Percentiles rank a stretch among this genome's conserved stretches.
phyloP scores from a whole-genome alignment of 2,888 invertebrate species.

The Amaurobius ferox region DNA sequence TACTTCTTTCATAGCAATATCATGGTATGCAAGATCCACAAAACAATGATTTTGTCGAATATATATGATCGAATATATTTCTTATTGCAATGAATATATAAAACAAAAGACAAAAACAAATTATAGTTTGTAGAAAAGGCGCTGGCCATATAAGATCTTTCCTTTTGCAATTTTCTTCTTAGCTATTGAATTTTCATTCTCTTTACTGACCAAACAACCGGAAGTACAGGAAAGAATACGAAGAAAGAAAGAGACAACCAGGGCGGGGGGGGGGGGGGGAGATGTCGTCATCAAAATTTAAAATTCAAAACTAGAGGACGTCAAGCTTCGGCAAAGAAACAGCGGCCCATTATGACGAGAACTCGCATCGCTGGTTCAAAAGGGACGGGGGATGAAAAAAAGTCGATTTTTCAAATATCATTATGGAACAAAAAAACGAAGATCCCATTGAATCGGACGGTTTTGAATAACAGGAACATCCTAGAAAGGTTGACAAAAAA shows the following conservation, averaged over 20 bases:
- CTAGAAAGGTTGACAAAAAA: conserved; percentile 7
- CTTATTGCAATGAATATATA: too few species aligned
- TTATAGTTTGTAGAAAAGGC: too few species aligned
- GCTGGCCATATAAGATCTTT: too few species aligned
- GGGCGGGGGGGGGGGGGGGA: neutral
- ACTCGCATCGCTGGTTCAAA: conserved; percentile 5
- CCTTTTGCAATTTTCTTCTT: too few species aligned
- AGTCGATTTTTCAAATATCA: conserved; percentile 28
- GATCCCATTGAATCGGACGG: conserved; percentile 9
- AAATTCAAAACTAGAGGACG: conserved; percentile 5
- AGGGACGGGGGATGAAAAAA: neutral
- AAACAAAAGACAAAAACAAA: too few species aligned
- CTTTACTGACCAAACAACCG: neutral
- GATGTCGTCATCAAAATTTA: neutral
- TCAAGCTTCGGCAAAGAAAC: conserved; percentile 1
- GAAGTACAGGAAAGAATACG: neutral
- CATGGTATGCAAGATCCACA: too few species aligned
- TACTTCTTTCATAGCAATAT: too few species aligned
- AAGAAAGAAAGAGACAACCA: neutral
- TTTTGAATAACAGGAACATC: conserved; percentile 18
- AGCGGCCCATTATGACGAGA: conserved; percentile 19
- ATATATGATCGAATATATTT: too few species aligned
- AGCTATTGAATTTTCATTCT: neutral
- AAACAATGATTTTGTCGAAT: too few species aligned
- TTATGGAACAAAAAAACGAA: neutral